These are phyloP conservation scores for Hipparchia sbordonii DNA, from an alignment of 2,888 invertebrate species.

Conservation along the genomic window DNA sequence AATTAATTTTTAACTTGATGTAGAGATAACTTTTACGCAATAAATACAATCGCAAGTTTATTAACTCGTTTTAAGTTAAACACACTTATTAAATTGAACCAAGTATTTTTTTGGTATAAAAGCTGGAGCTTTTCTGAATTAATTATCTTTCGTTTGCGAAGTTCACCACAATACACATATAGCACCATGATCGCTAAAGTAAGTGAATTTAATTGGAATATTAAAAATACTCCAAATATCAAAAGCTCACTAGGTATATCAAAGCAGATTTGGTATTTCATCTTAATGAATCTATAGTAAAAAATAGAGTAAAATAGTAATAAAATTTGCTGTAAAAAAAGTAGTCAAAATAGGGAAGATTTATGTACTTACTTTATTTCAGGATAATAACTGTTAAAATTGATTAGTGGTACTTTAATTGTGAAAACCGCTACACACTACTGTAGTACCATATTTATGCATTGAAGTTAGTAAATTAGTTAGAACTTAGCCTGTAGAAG, in stretches of 20 bases:
- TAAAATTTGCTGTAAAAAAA: too few species aligned
- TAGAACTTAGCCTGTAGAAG: too few species aligned
- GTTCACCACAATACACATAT: conserved; percentile 47
- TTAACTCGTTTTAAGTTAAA: conserved; percentile 26
- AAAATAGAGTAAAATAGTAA: too few species aligned
- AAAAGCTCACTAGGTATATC: too few species aligned
- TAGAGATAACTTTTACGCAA: conserved; percentile 27
- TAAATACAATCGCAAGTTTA: conserved; percentile 1
- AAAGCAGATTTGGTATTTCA: neutral
- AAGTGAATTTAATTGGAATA: conserved; percentile 39
- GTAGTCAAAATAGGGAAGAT: too few species aligned
- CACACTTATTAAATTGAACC: conserved; percentile 7
- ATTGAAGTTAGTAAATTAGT: too few species aligned
- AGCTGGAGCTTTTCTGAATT: conserved; percentile 43
- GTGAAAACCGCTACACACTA: neutral
- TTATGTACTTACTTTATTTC: too few species aligned
- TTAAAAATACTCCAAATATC: neutral
- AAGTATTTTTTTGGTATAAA: conserved; percentile 49
- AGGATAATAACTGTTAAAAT: too few species aligned
- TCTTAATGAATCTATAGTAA: neutral
- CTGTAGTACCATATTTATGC: too few species aligned
- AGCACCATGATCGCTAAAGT: conserved; percentile 57
- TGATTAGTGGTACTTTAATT: neutral
- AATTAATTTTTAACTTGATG: conserved; percentile 24
- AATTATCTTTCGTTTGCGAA: conserved; percentile 55